These are phyloP conservation scores for Pseudonaja textilis DNA, from an alignment of 2,113 vertebrate species.

Conservation along the genomic window DNA sequence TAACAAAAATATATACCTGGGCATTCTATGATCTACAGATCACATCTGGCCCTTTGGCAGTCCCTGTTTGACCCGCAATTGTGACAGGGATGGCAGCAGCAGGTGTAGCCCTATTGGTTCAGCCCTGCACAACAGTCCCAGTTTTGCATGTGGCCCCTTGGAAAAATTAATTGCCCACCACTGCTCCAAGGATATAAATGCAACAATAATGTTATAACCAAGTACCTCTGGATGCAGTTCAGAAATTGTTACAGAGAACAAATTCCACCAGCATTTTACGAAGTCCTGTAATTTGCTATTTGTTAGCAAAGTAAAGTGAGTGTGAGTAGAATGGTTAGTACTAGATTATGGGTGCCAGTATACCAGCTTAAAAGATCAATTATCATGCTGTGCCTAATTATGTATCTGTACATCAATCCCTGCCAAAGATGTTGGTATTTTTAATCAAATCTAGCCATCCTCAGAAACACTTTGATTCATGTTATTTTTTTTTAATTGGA, in stretches of 20 bases:
- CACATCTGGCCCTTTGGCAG: neutral
- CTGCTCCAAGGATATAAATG: conserved; percentile 11
- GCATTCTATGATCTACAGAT: conserved; percentile 35
- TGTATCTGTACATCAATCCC: neutral
- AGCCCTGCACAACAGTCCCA: too few relatives aligned
- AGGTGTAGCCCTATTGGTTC: too few relatives aligned
- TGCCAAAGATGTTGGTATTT: neutral
- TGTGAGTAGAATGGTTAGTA: conserved; percentile 15
- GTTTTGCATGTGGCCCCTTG: too few relatives aligned
- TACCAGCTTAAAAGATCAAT: neutral
- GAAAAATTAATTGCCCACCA: too few relatives aligned
- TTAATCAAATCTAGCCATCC: neutral
- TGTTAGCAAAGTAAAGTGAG: neutral
- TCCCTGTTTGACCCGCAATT: too few relatives aligned
- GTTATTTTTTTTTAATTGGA: neutral
- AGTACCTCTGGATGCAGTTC: neutral
- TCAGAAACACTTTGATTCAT: neutral
- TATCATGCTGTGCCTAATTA: neutral
- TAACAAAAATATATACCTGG: conserved; percentile 31
- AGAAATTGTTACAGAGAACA: neutral
- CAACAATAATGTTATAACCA: conserved; percentile 4
- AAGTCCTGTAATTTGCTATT: neutral
- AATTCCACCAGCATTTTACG: neutral
- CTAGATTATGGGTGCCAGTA: neutral
- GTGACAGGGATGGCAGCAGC: too few relatives aligned